A percentile compares a stretch with the other conserved stretches of the same genome.
These are phyloP conservation scores for Trogon surrucura DNA, from an alignment of 2,113 vertebrate genomes.

Conservation along the genomic window DNA sequence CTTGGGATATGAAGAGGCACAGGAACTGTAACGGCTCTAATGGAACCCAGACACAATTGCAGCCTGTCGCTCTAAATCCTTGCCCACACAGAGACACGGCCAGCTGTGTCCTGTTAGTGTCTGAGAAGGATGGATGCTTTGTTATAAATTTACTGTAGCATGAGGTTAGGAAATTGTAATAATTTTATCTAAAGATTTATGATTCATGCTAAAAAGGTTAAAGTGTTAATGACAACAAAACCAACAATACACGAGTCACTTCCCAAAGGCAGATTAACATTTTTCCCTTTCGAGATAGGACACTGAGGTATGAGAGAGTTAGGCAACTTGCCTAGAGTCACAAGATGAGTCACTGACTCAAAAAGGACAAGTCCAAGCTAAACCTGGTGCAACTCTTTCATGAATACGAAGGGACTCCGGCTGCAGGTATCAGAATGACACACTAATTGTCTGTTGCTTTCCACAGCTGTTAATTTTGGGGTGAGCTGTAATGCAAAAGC, in stretches of 20 bases:
- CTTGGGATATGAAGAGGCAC: not conserved
- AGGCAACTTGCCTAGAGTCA: slow-evolving; percentile 15
- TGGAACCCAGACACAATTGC: not conserved
- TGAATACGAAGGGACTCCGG: not conserved
- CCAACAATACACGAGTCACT: not conserved
- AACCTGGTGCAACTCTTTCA: not conserved
- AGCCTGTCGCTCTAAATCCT: not conserved
- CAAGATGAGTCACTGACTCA: slow-evolving; percentile 7
- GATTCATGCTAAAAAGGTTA: not conserved
- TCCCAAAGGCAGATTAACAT: not conserved
- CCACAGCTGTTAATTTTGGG: not conserved
- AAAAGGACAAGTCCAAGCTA: not conserved
- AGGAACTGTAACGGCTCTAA: not conserved
- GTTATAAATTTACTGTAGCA: not conserved
- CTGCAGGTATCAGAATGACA: not conserved
- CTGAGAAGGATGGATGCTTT: not conserved
- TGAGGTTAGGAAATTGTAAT: not conserved
- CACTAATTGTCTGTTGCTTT: not conserved
- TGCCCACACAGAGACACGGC: rapidly evolving
- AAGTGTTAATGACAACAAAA: slow-evolving; percentile 33
- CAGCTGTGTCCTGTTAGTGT: not conserved
- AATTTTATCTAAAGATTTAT: slow-evolving; percentile 16
- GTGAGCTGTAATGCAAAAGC: not conserved
- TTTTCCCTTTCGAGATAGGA: not conserved
- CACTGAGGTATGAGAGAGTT: slow-evolving; percentile 9